phyloP scores from a whole-genome alignment of 92 coral and sea anemone genomes.

The Phymanthus crucifer region DNA sequence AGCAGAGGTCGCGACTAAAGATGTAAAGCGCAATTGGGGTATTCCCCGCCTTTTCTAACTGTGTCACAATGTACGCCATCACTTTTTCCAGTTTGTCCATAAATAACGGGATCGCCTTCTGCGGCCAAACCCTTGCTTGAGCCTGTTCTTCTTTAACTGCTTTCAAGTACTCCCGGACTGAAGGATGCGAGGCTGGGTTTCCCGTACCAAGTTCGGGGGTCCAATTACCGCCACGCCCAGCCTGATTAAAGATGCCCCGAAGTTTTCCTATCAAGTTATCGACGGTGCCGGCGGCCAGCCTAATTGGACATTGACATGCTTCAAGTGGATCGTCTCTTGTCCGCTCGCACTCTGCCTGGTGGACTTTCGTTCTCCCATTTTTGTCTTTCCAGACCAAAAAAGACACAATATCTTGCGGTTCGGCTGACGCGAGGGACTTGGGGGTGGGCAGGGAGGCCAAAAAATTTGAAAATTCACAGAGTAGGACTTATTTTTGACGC shows the following conservation, averaged over 20 bases:
- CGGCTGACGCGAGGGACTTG: no score
- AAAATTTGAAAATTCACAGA: no score
- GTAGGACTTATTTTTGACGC: no score
- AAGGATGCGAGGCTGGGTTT: conserved; percentile 26
- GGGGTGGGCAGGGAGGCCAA: no score
- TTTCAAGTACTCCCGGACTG: conserved; percentile 15
- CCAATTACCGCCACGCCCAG: conserved; percentile 39
- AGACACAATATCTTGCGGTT: no score
- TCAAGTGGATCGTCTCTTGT: conserved; percentile 11
- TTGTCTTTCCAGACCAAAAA: no score
- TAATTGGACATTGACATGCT: conserved; percentile 36
- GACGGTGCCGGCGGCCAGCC: conserved; percentile 51
- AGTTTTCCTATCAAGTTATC: conserved; percentile 43
- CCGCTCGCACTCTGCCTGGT: no score
- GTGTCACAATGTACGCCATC: background rate
- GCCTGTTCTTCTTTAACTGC: conserved; percentile 47
- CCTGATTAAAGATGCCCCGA: conserved; percentile 32
- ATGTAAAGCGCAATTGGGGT: conserved; percentile 22
- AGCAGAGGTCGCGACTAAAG: conserved; percentile 24
- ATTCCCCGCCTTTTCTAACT: conserved; percentile 9
- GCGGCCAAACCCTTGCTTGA: conserved; percentile 37
- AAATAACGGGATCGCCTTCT: conserved; percentile 33
- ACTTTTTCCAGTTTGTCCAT: conserved; percentile 13
- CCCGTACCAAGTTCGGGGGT: conserved; percentile 28
- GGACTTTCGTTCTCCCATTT: no score